Evolutionary conservation across 1,140 invertebrate species (phyloP).

Genomic region (Frieseomelitta varia): DNA sequence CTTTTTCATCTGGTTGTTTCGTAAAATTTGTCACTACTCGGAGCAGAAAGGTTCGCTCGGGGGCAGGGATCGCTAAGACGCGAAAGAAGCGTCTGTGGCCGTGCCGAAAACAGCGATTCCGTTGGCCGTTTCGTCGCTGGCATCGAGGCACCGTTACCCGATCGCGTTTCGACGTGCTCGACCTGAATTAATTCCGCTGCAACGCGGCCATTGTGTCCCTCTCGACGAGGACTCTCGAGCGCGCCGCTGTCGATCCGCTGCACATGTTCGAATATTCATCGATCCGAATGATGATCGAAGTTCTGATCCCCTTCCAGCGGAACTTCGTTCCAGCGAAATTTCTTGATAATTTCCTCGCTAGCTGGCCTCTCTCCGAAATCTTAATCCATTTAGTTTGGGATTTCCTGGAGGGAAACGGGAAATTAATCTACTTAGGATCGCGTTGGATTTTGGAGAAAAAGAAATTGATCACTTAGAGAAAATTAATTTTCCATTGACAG

Average conservation of each 20-base stretch:
- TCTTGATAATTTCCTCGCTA: neutral
- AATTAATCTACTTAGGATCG: too few species aligned
- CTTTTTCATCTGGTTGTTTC: too few species aligned
- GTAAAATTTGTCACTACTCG: neutral
- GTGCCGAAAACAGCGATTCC: slow-evolving; percentile 31
- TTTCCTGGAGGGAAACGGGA: too few species aligned
- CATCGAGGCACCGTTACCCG: slow-evolving; percentile 41
- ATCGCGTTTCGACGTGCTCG: slow-evolving; percentile 34
- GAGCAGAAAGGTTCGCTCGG: neutral
- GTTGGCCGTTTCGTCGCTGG: slow-evolving; percentile 22
- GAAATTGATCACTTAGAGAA: too few species aligned
- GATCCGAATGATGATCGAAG: slow-evolving; percentile 17
- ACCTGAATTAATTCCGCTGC: slow-evolving; percentile 64
- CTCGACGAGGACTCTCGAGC: slow-evolving; percentile 51
- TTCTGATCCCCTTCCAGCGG: too few species aligned
- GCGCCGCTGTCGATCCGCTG: slow-evolving; percentile 19
- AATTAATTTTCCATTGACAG: too few species aligned
- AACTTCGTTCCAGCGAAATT: neutral
- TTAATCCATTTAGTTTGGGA: too few species aligned
- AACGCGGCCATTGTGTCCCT: slow-evolving; percentile 57
- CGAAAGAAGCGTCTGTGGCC: neutral
- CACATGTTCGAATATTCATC: slow-evolving; percentile 48
- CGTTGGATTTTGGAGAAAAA: too few species aligned
- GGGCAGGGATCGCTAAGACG: neutral
- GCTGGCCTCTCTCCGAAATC: too few species aligned